Evolutionary conservation across 1,140 invertebrate genomes (phyloP).

Genomic region (Zaprionus nigranus): DNA sequence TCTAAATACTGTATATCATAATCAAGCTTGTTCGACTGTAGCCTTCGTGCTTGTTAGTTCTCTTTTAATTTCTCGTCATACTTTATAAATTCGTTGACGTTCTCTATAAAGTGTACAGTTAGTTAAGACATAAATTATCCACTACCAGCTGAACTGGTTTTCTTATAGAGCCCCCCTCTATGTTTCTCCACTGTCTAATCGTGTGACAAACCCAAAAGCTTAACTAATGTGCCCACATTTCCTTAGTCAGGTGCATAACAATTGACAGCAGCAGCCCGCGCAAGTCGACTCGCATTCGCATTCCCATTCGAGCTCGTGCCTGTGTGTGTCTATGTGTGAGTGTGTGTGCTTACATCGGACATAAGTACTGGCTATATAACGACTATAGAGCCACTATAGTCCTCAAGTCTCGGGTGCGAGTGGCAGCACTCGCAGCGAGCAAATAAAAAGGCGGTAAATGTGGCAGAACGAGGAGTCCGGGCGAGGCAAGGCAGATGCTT

Average conservation of each 20-base stretch:
- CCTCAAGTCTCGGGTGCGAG: slow-evolving; percentile 27
- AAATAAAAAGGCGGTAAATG: slow-evolving; percentile 71
- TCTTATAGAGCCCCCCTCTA: no score
- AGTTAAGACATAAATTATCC: no score
- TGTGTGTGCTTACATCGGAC: slow-evolving; percentile 16
- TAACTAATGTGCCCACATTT: not conserved
- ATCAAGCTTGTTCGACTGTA: no score
- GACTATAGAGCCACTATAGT: slow-evolving; percentile 46
- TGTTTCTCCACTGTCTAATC: no score
- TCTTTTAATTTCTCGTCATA: no score
- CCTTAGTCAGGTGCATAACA: slow-evolving; percentile 4
- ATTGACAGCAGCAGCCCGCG: slow-evolving; percentile 27
- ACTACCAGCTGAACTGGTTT: no score
- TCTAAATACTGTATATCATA: not conserved
- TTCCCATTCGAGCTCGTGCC: not conserved
- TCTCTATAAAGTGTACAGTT: no score
- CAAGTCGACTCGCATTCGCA: slow-evolving; percentile 29
- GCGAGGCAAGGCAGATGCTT: slow-evolving; percentile 6
- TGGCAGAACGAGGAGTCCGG: slow-evolving; percentile 57
- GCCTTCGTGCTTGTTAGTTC: no score
- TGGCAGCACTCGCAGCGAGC: slow-evolving; percentile 33
- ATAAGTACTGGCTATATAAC: slow-evolving; percentile 47
- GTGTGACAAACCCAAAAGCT: not conserved
- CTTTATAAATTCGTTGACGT: no score
- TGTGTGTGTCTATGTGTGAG: not conserved